These are phyloP conservation scores for Crypturellus tataupa DNA, from an alignment of 2,797 vertebrate species.

Conservation along the genomic window DNA sequence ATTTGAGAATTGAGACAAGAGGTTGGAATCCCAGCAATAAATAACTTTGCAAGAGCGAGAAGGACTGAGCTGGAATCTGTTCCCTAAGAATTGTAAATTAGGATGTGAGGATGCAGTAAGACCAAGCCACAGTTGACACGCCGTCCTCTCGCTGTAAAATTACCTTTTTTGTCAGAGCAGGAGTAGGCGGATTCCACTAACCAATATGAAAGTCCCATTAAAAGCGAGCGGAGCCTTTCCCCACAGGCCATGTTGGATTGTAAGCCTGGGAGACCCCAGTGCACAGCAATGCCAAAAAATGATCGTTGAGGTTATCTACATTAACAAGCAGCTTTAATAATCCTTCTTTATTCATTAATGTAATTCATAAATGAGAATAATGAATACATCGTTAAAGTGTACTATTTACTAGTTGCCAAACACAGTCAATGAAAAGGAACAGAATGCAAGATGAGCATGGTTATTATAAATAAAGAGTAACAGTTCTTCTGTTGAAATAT, in stretches of 20 bases:
- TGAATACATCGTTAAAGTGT: neutral
- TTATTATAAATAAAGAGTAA: neutral
- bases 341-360: neutral
- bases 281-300: neutral
- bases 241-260: neutral
- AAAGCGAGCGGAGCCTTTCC: neutral
- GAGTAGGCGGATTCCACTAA: neutral
- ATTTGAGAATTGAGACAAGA: neutral
- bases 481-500: neutral
- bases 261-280: neutral
- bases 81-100: neutral
- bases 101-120: neutral
- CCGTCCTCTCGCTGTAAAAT: neutral
- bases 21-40: neutral
- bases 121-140: neutral
- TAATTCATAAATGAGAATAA: neutral
- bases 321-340: neutral
- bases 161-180: neutral
- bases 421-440: neutral
- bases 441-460: neutral
- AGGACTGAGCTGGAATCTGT: neutral
- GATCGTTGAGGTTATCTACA: neutral
- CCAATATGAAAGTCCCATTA: accelerated
- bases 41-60: neutral
- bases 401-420: neutral